A percentile compares a stretch with the other conserved stretches of the same genome.
phyloP scores from a whole-genome alignment of 2,797 vertebrate species.

The Onychomys torridus region DNA sequence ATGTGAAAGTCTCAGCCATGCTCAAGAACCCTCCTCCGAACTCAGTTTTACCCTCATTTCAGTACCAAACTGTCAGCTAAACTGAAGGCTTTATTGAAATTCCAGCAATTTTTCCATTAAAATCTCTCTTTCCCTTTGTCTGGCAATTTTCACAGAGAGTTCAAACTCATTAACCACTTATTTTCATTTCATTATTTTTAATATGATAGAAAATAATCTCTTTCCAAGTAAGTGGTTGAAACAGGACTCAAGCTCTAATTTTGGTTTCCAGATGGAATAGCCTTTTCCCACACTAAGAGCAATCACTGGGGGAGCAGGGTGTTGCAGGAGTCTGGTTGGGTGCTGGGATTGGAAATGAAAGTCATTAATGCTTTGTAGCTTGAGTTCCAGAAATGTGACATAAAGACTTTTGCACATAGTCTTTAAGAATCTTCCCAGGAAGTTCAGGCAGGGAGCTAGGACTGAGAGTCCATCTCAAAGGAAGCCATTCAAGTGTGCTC shows the following conservation, averaged over 20 bases:
- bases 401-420: background rate
- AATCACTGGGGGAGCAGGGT: background rate
- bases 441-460: background rate
- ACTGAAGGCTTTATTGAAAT: background rate
- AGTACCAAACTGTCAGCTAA: background rate
- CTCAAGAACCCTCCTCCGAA: background rate
- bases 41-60: background rate
- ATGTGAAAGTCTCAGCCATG: background rate
- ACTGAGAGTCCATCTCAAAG: background rate
- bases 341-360: background rate
- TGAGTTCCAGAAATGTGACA: background rate
- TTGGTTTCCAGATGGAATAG: background rate
- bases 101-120: background rate
- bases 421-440: background rate
- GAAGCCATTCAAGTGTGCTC: background rate
- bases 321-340: background rate
- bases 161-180: background rate
- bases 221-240: background rate
- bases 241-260: background rate
- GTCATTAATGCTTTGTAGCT: background rate
- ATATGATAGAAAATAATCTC: background rate
- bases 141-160: background rate
- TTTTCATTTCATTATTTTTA: conserved; percentile 17
- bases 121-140: background rate
- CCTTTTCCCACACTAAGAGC: background rate